Percentiles rank a stretch among this genome's conserved stretches.
phyloP scores from a whole-genome alignment of 2,113 vertebrate genomes.

The Ictalurus punctatus region DNA sequence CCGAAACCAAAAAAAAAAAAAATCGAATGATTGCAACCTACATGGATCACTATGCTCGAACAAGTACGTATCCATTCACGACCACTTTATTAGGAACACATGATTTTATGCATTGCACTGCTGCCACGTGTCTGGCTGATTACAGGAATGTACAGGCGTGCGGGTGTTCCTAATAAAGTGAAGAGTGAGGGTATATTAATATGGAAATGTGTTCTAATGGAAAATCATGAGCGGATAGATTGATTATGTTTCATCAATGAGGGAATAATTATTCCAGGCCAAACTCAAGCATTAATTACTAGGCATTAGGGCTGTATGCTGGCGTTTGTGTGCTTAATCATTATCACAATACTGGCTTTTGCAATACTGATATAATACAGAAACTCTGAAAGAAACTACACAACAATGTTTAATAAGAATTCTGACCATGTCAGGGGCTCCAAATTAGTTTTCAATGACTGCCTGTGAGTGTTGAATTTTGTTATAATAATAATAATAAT shows the following conservation, averaged over 20 bases:
- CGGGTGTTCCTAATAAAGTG: not conserved
- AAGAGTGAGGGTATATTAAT: not conserved
- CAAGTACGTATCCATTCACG: not conserved
- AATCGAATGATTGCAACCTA: not conserved
- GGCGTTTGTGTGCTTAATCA: not conserved
- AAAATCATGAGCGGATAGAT: not conserved
- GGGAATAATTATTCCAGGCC: not conserved
- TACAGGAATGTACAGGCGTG: not conserved
- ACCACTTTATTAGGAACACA: slow-evolving; percentile 1
- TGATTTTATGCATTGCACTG: not conserved
- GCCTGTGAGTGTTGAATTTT: not conserved
- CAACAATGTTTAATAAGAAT: not conserved
- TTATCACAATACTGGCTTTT: not conserved
- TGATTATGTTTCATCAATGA: not conserved
- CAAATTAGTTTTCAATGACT: not conserved
- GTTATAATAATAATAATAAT: not conserved
- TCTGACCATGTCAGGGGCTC: not conserved
- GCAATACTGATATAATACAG: not conserved
- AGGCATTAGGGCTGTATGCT: not conserved
- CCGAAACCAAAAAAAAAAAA: not conserved
- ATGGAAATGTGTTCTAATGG: not conserved
- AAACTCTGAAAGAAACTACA: not conserved
- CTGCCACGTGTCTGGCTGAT: not conserved
- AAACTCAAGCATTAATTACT: not conserved
- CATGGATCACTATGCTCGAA: not conserved